phyloP scores from a whole-genome alignment of 1,140 invertebrate genomes.

The Heliconius nattereri region DNA sequence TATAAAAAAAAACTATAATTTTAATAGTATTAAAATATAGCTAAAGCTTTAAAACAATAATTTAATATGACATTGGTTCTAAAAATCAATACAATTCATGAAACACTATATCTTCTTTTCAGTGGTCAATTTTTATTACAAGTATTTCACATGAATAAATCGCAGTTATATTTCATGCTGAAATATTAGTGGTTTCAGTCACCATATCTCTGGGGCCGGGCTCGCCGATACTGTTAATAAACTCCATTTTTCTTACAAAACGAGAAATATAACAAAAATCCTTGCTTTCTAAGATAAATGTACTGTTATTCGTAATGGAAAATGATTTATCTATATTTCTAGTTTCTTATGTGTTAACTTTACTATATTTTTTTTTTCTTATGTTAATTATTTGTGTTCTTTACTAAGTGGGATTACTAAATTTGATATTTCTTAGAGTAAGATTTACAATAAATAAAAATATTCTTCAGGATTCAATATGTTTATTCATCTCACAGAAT shows the following conservation, averaged over 20 bases:
- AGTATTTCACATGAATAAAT: constrained; percentile 65
- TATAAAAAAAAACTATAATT: too few species aligned
- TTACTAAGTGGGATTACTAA: too few species aligned
- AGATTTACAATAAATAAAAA: too few species aligned
- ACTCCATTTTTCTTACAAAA: constrained; percentile 50
- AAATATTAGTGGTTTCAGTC: constrained; percentile 65
- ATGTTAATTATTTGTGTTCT: too few species aligned
- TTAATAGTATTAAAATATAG: too few species aligned
- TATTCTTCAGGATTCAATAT: neutral
- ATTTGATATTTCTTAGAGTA: too few species aligned
- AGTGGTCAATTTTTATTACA: constrained; percentile 68
- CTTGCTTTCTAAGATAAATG: constrained; percentile 10
- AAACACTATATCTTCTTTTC: neutral
- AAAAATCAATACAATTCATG: constrained; percentile 31
- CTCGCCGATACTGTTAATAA: constrained; percentile 56
- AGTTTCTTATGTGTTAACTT: neutral
- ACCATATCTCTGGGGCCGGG: constrained; percentile 53
- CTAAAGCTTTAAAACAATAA: neutral
- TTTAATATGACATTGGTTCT: neutral
- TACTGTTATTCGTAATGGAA: constrained; percentile 6
- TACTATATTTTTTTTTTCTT: too few species aligned
- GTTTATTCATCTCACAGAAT: neutral
- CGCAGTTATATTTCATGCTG: constrained; percentile 65
- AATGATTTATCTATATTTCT: neutral
- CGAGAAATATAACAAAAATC: constrained; percentile 20